A percentile compares a stretch with the other conserved stretches of the same genome.
These are phyloP conservation scores for Hycleus phaleratus DNA, from an alignment of 1,140 invertebrate genomes.

Conservation along the genomic window DNA sequence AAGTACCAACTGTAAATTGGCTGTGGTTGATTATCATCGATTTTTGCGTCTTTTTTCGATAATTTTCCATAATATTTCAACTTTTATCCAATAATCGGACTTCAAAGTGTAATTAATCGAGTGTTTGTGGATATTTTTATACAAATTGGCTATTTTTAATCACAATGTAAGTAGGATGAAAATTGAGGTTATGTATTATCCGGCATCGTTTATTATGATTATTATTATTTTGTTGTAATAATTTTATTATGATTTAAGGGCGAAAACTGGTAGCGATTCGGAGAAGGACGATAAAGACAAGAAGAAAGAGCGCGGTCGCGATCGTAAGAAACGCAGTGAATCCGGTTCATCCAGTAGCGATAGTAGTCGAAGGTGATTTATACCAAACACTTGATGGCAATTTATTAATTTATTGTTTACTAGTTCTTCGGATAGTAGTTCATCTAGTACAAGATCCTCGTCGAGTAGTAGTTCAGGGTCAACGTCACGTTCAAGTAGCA, in stretches of 20 bases:
- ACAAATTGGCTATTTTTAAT: not conserved
- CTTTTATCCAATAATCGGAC: too few species aligned
- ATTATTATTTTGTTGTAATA: not conserved
- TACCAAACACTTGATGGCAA: conserved; percentile 15
- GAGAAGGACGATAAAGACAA: conserved; percentile 56
- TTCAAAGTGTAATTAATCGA: too few species aligned
- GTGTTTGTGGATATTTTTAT: too few species aligned
- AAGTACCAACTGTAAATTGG: too few species aligned
- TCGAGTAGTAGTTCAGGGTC: conserved; percentile 62
- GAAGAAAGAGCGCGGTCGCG: conserved; percentile 55
- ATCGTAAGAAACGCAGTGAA: conserved; percentile 56
- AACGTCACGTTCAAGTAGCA: conserved; percentile 65
- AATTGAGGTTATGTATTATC: not conserved
- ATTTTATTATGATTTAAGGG: conserved; percentile 22
- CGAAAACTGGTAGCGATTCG: conserved; percentile 29
- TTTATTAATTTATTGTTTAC: conserved; percentile 26
- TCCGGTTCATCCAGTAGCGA: conserved; percentile 69
- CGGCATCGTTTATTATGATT: not conserved
- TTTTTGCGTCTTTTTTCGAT: too few species aligned
- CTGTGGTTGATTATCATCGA: too few species aligned
- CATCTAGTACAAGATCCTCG: conserved; percentile 50
- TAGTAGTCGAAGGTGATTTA: conserved; percentile 60
- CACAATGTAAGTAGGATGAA: not conserved
- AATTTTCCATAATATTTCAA: too few species aligned
- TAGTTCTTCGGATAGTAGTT: conserved; percentile 73